Evolutionary conservation across 2,113 vertebrate species (phyloP), one percentile per base, ranked within the genome.

Genomic region (Sporophila hypoxantha): DNA sequence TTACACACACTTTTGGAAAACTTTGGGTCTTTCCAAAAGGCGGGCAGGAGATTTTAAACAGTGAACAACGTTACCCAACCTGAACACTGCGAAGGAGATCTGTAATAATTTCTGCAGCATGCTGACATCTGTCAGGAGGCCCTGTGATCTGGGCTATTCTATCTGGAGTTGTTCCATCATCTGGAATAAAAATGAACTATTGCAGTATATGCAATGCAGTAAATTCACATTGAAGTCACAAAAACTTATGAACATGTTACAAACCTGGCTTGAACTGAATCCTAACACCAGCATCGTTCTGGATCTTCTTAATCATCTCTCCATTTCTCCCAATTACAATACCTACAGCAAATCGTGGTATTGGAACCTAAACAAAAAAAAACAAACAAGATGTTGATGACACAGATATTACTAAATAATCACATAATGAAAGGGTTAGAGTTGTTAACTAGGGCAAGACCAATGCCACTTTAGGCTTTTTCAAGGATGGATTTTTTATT

Each of bases 271-370:
- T 99, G 95, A 99, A 99, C 68, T 99, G 99, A 94, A 99, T 99
- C 92, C 99, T 96, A 91, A 99, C 99, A 7, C 99, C 99, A 42
- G 99, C 99, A 96, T 99, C 99, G 42, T 98, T 99, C 93, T 99
- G 99, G 87, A 99, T 99, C 95, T 99, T 99, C 97, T 99, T 99
- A 26, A 99, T 99, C 99, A 99, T 99, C 91, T 99, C 99, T 88
- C 99, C 99, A 55, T 98, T 99, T 97, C 99, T 98, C 82, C 99
- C 99, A 64, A 99, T 99, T 65, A 99, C 98, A 91, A 99, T 99
- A 82, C 99, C 99, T 53, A 99, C 99, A 90, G 99, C 99, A 97
- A 99, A 99, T 56, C 99, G 97, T 36, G 99, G 99, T 91, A 99
- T 99, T 9, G 99, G 99, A 76, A 99, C 99, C 99, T 99, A 15